Percentiles rank a stretch among this genome's conserved stretches.
These are phyloP conservation scores for Lophotriccus pileatus DNA, from an alignment of 2,797 vertebrate species.

Conservation along the genomic window DNA sequence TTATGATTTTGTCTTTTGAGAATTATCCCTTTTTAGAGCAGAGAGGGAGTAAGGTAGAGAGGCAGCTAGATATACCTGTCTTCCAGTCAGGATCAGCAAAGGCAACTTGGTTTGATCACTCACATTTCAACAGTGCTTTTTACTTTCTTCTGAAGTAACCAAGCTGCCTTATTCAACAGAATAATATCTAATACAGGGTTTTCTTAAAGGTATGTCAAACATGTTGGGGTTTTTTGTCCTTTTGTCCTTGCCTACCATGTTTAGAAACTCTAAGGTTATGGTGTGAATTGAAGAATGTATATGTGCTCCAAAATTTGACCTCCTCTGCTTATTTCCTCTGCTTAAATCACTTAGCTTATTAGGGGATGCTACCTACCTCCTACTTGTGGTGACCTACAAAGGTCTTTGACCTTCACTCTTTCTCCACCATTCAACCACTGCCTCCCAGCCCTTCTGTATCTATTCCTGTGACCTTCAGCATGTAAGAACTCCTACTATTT, in stretches of 20 bases:
- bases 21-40: not conserved
- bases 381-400: not conserved
- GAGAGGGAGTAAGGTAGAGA: not conserved
- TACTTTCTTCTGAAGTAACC: not conserved
- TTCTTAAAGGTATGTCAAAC: not conserved
- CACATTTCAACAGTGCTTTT: not conserved
- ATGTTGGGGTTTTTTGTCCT: not conserved
- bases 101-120: not conserved
- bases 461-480: not conserved
- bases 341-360: not conserved
- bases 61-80: not conserved
- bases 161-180: not conserved
- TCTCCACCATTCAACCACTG: not conserved
- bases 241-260: not conserved
- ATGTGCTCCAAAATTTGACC: not conserved
- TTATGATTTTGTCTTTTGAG: constrained; percentile 21
- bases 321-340: not conserved
- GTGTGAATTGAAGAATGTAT: not conserved
- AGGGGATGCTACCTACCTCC: not conserved
- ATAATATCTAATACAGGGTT: not conserved
- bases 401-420: not conserved
- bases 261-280: not conserved
- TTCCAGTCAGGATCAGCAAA: not conserved
- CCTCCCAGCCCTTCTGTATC: not conserved
- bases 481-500: not conserved